Evolutionary conservation across 2,888 invertebrate species (phyloP).

Genomic region (Drosophila robusta): DNA sequence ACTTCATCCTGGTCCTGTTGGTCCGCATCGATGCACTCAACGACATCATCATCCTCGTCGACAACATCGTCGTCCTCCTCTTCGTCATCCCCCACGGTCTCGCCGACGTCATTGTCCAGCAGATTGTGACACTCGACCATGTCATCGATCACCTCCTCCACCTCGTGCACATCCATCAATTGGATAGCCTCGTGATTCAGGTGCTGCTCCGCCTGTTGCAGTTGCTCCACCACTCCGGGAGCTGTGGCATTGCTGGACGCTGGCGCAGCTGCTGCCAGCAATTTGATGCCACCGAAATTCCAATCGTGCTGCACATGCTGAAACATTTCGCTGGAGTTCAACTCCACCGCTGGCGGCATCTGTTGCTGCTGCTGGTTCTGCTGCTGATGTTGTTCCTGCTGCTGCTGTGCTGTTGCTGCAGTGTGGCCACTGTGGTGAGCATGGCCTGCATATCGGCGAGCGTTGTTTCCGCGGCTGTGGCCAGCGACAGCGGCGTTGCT

Average conservation of each 20-base stretch:
- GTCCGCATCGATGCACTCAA: slow-evolving; percentile 67
- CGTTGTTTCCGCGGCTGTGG: slow-evolving; percentile 46
- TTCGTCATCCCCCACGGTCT: slow-evolving; percentile 55
- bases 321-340: slow-evolving; percentile 80
- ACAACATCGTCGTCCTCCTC: slow-evolving; percentile 52
- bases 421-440: slow-evolving; percentile 67
- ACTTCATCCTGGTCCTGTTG: slow-evolving; percentile 58
- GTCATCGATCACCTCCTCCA: slow-evolving; percentile 64
- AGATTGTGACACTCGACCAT: slow-evolving; percentile 62
- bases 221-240: slow-evolving; percentile 40
- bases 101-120: slow-evolving; percentile 46
- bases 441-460: slow-evolving; percentile 69
- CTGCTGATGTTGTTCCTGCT: slow-evolving; percentile 9
- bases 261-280: slow-evolving; percentile 45
- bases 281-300: slow-evolving; percentile 83
- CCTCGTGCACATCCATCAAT: slow-evolving; percentile 65
- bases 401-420: slow-evolving; percentile 63
- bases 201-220: slow-evolving; percentile 53
- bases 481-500: slow-evolving; percentile 39
- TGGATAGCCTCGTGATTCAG: slow-evolving; percentile 63
- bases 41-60: slow-evolving; percentile 68
- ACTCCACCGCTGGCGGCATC: slow-evolving; percentile 44
- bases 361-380: slow-evolving; percentile 43
- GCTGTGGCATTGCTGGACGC: slow-evolving; percentile 16
- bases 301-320: slow-evolving; percentile 84